Evolutionary conservation across 2,888 invertebrate genomes (phyloP).

Genomic region (Cetonia aurata): DNA sequence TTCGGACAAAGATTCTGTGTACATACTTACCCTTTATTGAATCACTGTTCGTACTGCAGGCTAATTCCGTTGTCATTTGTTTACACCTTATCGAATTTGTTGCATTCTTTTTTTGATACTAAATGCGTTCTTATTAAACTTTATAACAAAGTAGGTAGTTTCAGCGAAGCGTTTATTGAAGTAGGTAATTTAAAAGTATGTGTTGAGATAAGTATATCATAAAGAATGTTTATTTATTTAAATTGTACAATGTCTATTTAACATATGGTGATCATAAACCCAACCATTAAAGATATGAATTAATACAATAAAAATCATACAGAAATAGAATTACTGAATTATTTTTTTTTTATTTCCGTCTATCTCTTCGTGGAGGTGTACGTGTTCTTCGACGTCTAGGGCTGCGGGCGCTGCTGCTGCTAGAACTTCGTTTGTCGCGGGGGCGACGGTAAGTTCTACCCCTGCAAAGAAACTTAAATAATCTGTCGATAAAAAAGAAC

Average conservation of each 20-base stretch:
- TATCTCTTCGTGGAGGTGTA: slow-evolving; percentile 50
- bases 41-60: too few relatives aligned
- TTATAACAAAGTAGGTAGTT: too few relatives aligned
- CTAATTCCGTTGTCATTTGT: too few relatives aligned
- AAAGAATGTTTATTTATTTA: slow-evolving; percentile 37
- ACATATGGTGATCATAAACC: slow-evolving; percentile 33
- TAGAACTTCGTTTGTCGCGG: slow-evolving; percentile 42
- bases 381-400: slow-evolving; percentile 43
- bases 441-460: slow-evolving; percentile 32
- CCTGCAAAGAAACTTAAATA: slow-evolving; percentile 26
- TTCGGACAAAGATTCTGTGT: too few relatives aligned
- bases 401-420: slow-evolving; percentile 49
- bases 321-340: too few relatives aligned
- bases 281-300: slow-evolving; percentile 35
- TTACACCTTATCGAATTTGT: too few relatives aligned
- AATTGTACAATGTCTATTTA: slow-evolving; percentile 18
- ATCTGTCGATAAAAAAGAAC: background rate
- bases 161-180: too few relatives aligned
- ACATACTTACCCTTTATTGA: too few relatives aligned
- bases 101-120: too few relatives aligned
- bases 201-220: background rate
- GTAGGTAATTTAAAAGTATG: too few relatives aligned
- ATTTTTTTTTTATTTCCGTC: slow-evolving; percentile 39
- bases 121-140: too few relatives aligned
- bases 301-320: background rate